A percentile compares a stretch with the other conserved stretches of the same genome.
Evolutionary conservation across 2,888 invertebrate genomes (phyloP).

Genomic region (Blera fallax): DNA sequence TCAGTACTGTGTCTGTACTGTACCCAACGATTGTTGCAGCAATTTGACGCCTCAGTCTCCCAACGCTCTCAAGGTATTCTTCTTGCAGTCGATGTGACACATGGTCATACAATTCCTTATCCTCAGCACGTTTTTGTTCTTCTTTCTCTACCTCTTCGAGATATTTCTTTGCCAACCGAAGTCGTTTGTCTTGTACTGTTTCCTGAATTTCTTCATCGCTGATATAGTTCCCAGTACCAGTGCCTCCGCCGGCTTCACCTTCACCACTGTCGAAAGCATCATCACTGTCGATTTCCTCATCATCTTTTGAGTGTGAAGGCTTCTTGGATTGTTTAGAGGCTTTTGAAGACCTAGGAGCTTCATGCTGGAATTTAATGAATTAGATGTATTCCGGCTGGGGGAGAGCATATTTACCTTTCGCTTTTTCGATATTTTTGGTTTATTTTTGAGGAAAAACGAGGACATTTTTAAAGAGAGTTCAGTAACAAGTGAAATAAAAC

Average conservation of each 20-base stretch:
- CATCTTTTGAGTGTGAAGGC: constrained; percentile 77
- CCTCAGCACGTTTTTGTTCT: constrained; percentile 87
- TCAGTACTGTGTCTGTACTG: constrained; percentile 83
- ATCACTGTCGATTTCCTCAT: constrained; percentile 87
- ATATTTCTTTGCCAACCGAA: constrained; percentile 94
- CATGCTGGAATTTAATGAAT: constrained; percentile 40
- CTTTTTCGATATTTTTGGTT: constrained; percentile 83
- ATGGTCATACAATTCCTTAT: constrained; percentile 84
- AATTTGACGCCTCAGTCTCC: constrained; percentile 88
- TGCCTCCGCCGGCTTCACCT: constrained; percentile 73
- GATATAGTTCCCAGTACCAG: constrained; percentile 75
- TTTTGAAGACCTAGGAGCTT: constrained; percentile 47
- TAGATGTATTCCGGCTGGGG: not conserved
- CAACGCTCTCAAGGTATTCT: constrained; percentile 93
- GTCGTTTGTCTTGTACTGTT: constrained; percentile 94
- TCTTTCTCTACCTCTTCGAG: constrained; percentile 92
- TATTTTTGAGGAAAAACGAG: constrained; percentile 85
- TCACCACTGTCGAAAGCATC: constrained; percentile 84
- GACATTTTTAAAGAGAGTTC: constrained; percentile 78
- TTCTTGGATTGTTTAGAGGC: constrained; percentile 69
- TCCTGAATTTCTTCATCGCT: constrained; percentile 83
- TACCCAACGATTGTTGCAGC: constrained; percentile 85
- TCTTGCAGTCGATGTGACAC: constrained; percentile 89
- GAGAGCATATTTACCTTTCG: constrained; percentile 81
- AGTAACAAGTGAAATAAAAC: constrained; percentile 6